Evolutionary conservation across 2,797 vertebrate species (phyloP), one percentile per base, ranked within the genome.

Genomic region (Argyrosomus regius): DNA sequence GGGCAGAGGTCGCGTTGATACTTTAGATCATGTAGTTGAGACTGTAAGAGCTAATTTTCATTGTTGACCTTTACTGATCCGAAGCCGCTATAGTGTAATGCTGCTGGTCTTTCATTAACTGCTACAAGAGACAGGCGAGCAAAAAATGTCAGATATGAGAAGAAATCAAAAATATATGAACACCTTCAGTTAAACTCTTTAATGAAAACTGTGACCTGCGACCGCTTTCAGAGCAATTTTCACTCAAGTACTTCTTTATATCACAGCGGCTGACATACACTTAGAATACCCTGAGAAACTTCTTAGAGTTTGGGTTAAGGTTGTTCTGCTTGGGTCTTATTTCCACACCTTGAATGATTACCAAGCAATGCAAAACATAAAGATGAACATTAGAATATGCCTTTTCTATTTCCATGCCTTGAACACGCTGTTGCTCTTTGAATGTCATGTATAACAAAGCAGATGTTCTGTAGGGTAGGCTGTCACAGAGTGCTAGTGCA

Each of bases 81-180:
- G 28, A 58, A 61, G 53, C 45, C 45, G 8, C 22, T 57, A 26
- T 13, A 5, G 59, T 72, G 41, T 70, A 75, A 83, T 50, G 22
- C 39, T 39, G 10, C 45, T 75, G 41, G n/a, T 72, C 45, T 77
- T 75, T 77, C 43, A 67, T 67, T 68, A 52, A 71, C 61, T 72
- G 16, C 16, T 59, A 43, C 56, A 71, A 48, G 60, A 41, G 28
- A 52, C 14, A 7, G 10, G 28, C 26, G 2, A 49, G 14, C 10
- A 41, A 43, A 50, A 65, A 22, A 52, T 52, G 45, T 63, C 31
- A 46, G 20, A 49, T 59, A 13, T 68, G 17, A 75, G 46, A 54
- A 52, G 12, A 39, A 58, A 6, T 41, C 16, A 26, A 48, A 24
- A 20, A 57, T 18, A 46, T 46, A 28, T 24, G 31, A 63, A 45